Conservation (phyloP, 2,888 invertebrate species). For the Itoplectis maculator region DNA sequence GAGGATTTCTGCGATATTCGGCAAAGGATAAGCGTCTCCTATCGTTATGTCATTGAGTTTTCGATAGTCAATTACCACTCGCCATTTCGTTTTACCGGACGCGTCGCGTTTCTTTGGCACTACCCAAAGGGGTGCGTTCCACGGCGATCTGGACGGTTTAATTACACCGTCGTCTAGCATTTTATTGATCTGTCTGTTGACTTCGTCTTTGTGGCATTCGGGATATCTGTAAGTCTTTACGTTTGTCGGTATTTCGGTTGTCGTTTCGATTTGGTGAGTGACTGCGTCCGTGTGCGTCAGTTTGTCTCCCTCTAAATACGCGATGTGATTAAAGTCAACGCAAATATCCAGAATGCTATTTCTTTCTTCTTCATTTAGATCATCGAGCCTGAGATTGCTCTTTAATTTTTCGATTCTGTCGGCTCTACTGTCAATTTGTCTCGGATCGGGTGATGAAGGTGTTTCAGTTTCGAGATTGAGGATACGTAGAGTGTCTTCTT, state of each 20-base stretch:
- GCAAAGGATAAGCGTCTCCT: slow-evolving; percentile 61
- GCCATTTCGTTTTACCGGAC: slow-evolving; percentile 61
- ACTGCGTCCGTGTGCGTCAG: slow-evolving; percentile 28
- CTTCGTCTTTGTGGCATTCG: no score
- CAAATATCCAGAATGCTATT: slow-evolving; percentile 46
- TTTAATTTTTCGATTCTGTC: slow-evolving; percentile 59
- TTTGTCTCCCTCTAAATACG: slow-evolving; percentile 50
- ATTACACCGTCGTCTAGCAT: no score
- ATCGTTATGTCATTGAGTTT: slow-evolving; percentile 58
- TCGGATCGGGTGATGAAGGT: not conserved
- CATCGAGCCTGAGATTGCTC: slow-evolving; percentile 60
- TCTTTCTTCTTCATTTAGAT: slow-evolving; percentile 50
- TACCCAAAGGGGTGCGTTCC: slow-evolving; percentile 78
- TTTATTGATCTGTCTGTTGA: no score
- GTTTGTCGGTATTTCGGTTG: no score
- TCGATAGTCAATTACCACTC: slow-evolving; percentile 61
- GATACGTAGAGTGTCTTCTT: slow-evolving; percentile 15
- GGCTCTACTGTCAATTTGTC: slow-evolving; percentile 32
- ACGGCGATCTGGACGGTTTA: slow-evolving; percentile 77
- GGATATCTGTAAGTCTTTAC: no score
- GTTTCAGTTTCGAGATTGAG: slow-evolving; percentile 27
- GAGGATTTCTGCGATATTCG: slow-evolving; percentile 70
- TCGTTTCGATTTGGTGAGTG: no score
- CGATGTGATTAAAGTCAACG: slow-evolving; percentile 41
- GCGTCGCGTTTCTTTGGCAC: slow-evolving; percentile 77